Percentiles rank a stretch among this genome's conserved stretches.
phyloP scores from a whole-genome alignment of 2,797 vertebrate genomes.

The Fundulus diaphanus region DNA sequence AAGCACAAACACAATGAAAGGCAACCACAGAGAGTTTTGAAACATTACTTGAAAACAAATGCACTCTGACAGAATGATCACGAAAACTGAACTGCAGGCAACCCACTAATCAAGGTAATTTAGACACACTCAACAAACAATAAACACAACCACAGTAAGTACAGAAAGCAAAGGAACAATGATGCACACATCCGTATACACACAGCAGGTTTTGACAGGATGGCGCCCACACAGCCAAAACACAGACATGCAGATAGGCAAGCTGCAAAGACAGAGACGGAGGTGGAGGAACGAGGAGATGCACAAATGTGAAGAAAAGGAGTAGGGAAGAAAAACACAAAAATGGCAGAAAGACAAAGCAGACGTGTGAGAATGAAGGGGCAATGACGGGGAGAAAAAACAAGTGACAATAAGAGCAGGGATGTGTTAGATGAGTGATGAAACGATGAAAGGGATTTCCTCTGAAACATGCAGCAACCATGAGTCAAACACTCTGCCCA shows the following conservation, averaged over 20 bases:
- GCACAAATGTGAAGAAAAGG: background rate
- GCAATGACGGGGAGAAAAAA: background rate
- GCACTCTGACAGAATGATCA: conserved; percentile 34
- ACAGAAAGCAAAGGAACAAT: conserved; percentile 14
- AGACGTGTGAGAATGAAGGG: conserved; percentile 12
- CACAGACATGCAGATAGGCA: conserved; percentile 74
- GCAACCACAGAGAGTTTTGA: conserved; percentile 6
- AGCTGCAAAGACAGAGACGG: conserved; percentile 63
- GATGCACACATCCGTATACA: conserved; percentile 33
- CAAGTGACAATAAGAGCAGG: conserved; percentile 37
- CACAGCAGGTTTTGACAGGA: conserved; percentile 72
- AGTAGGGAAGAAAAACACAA: conserved; percentile 8
- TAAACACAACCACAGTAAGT: background rate
- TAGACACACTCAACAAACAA: background rate
- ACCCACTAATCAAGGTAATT: background rate
- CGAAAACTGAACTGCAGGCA: conserved; percentile 15
- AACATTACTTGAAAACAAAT: conserved; percentile 22
- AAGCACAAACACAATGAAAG: background rate
- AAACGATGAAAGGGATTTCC: conserved; percentile 68
- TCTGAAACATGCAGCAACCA: conserved; percentile 56
- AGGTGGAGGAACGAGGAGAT: conserved; percentile 35
- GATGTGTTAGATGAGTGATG: conserved; percentile 52
- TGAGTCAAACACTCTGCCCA: conserved; percentile 67
- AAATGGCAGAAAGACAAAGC: conserved; percentile 9
- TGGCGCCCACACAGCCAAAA: conserved; percentile 74